Evolutionary conservation across 2,113 vertebrate species (phyloP).

Genomic region (Pterophyllum scalare): DNA sequence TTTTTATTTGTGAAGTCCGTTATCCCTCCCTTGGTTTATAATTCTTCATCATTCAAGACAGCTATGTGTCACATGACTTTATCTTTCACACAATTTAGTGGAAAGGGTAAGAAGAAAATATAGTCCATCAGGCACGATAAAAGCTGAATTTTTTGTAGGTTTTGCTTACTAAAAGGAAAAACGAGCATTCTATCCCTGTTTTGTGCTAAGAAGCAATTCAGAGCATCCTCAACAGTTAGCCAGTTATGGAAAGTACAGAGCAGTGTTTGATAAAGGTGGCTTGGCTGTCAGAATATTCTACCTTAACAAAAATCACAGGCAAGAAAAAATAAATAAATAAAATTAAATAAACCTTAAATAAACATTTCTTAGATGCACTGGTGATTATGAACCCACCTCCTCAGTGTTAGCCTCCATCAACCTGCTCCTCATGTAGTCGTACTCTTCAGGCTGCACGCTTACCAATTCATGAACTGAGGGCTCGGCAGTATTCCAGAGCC

Average conservation of each 20-base stretch:
- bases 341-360: not conserved
- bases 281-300: not conserved
- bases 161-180: too few species aligned
- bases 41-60: too few species aligned
- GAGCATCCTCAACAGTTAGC: not conserved
- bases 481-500: slow-evolving; percentile 43
- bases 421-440: not conserved
- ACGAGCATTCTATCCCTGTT: too few species aligned
- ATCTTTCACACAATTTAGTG: too few species aligned
- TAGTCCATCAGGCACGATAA: too few species aligned
- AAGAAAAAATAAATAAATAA: not conserved
- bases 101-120: too few species aligned
- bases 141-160: too few species aligned
- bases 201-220: not conserved
- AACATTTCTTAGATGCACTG: not conserved
- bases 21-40: too few species aligned
- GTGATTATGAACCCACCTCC: slow-evolving; percentile 26
- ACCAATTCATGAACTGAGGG: not conserved
- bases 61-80: too few species aligned
- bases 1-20: too few species aligned
- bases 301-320: not conserved
- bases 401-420: slow-evolving; percentile 10
- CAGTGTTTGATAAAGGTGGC: not conserved
- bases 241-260: not conserved
- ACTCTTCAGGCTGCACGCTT: slow-evolving; percentile 42